Evolutionary conservation across 92 coral and sea anemone genomes (phyloP).

Genomic region (Phenganax marumi): DNA sequence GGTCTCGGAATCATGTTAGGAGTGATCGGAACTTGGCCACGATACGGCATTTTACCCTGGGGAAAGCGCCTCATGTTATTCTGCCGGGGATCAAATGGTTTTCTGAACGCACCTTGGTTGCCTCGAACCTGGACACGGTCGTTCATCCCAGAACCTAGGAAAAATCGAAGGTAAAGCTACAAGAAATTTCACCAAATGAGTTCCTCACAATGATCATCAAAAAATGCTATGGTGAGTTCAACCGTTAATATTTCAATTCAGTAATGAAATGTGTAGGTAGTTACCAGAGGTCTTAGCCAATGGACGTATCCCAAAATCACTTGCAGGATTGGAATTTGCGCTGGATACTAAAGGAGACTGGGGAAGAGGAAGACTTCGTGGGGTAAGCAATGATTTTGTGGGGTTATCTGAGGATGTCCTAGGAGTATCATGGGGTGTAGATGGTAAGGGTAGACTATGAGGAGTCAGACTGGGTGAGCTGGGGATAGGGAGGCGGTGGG

Average conservation of each 20-base stretch:
- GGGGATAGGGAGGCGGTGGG: conserved; percentile 33
- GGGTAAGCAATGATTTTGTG: conserved; percentile 26
- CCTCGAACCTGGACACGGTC: conserved; percentile 1
- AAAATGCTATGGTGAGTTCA: too few species aligned
- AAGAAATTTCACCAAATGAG: too few species aligned
- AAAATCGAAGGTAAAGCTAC: too few species aligned
- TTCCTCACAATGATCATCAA: too few species aligned
- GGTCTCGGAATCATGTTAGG: conserved; percentile 31
- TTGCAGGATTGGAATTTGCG: background rate
- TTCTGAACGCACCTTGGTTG: conserved; percentile 24
- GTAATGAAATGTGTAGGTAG: too few species aligned
- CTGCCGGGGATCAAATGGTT: conserved; percentile 27
- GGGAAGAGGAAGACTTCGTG: conserved; percentile 39
- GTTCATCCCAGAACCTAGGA: background rate
- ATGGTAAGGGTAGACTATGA: conserved; percentile 37
- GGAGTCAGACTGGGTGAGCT: conserved; percentile 40
- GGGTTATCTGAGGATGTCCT: background rate
- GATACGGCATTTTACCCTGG: conserved; percentile 33
- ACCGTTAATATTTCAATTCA: too few species aligned
- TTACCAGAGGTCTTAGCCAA: conserved; percentile 3
- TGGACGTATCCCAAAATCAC: conserved; percentile 37
- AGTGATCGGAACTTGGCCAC: conserved; percentile 20
- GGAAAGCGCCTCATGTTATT: conserved; percentile 40
- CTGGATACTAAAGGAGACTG: conserved; percentile 25
- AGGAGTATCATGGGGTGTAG: conserved; percentile 14